Base-by-base conservation (phyloP, 2,113 vertebrate species). In the Elephas maximus region DNA sequence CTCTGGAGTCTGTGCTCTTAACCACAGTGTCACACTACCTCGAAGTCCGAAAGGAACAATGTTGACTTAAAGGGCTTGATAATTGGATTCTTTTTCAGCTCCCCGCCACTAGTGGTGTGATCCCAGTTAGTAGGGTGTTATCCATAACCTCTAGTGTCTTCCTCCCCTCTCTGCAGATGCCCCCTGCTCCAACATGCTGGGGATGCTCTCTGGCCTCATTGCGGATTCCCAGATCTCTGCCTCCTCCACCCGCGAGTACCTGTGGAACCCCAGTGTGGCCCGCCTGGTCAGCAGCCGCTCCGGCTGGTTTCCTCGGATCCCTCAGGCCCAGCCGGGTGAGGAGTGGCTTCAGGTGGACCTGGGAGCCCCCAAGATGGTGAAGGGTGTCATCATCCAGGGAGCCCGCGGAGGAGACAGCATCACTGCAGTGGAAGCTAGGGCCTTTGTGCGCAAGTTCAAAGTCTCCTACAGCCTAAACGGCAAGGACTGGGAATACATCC, bases 281-380 rank as follows among this genome's bases (percentile, higher is more conserved):
- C 99, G 99, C 63, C 98, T 99, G 94, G 99, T 99, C 97, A 99
- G 99, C 98, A 99, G 99, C 98, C 99, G 99, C 53, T 99, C 99
- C 0, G 99, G 99, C 41, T 99, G 99, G 99, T 99, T 99, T 97
- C 99, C 99, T 0, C 99, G 98, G 41, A 97, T 99, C 11, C 99
- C 99, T 0, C 99, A 99, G 90, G 99, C 99, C 8, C 99, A 99
- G 94, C 99, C 99, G 0, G 99, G 99, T 6, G 99, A 99, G 82
- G 99, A 99, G 96, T 99, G 99, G 99, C 98, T 99, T 26, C 99
- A 99, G 97, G 99, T 99, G 90, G 99, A 99, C 97, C 99, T 99
- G 21, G 99, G 99, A 0, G 9, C 98, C 48, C 99, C 99, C 0
- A 99, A 99, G 98, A 99, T 98, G 0, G 98, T 99, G 93, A 99